Percentiles rank a stretch among this genome's conserved stretches.
phyloP scores from a whole-genome alignment of 2,113 vertebrate genomes.

The Stictonetta naevosa region DNA sequence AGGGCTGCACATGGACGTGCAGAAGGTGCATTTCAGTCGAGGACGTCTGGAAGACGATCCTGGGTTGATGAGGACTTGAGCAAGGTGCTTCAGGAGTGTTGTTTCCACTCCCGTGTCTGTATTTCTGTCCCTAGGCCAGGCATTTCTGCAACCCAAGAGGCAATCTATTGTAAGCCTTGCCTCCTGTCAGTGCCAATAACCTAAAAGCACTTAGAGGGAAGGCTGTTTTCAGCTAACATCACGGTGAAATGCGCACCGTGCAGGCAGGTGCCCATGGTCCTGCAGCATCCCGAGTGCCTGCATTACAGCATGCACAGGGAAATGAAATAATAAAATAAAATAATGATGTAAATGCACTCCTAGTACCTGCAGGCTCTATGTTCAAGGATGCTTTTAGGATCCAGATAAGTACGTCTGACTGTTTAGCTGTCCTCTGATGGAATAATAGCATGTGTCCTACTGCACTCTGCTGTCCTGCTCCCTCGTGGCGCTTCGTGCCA shows the following conservation, averaged over 20 bases:
- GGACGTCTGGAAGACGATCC: neutral
- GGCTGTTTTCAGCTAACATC: neutral
- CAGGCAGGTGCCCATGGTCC: neutral
- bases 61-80: neutral
- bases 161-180: neutral
- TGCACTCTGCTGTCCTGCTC: neutral
- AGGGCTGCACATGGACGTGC: neutral
- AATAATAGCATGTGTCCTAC: too few species aligned
- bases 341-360: too few species aligned
- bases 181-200: neutral
- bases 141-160: neutral
- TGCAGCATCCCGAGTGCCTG: neutral
- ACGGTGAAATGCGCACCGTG: accelerated
- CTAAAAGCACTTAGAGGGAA: too few species aligned
- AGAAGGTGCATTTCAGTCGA: neutral
- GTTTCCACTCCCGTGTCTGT: accelerated
- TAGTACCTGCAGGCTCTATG: neutral
- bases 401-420: neutral
- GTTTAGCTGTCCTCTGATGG: neutral
- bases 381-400: neutral
- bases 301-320: neutral
- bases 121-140: neutral
- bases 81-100: neutral
- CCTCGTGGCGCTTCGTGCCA: neutral
- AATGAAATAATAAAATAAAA: neutral